phyloP scores from a whole-genome alignment of 2,113 vertebrate genomes.

The Thermophis baileyi region DNA sequence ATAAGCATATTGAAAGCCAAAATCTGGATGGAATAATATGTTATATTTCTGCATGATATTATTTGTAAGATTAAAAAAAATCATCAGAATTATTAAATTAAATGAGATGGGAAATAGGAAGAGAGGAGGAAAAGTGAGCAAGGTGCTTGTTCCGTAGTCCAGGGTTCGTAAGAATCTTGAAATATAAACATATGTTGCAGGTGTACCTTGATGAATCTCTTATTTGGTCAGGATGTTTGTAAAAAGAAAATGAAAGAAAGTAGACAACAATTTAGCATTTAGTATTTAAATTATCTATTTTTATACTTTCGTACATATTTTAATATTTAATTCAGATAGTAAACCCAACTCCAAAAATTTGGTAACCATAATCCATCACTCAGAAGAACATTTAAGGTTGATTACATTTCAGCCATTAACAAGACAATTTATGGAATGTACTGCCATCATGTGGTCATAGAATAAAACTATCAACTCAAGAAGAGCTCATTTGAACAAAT shows the following conservation, averaged over 20 bases:
- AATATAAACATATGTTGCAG: background rate
- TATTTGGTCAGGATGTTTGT: background rate
- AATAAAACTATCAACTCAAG: background rate
- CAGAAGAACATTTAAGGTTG: background rate
- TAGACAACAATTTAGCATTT: background rate
- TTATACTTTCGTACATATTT: background rate
- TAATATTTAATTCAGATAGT: background rate
- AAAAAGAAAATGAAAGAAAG: too few relatives aligned
- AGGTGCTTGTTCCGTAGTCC: background rate
- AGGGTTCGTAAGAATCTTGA: background rate
- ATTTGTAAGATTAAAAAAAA: background rate
- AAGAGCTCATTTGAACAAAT: background rate
- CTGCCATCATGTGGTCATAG: constrained; percentile 68
- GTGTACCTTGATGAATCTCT: background rate
- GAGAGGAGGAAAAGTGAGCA: background rate
- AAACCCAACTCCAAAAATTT: background rate
- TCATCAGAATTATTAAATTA: background rate
- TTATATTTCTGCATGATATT: background rate
- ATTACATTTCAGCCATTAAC: background rate
- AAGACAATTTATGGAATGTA: constrained; percentile 50
- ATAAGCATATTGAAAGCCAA: background rate
- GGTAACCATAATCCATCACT: background rate
- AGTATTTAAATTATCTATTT: background rate
- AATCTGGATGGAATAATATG: background rate
- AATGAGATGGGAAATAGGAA: background rate